Evolutionary conservation across 2,113 vertebrate species (phyloP).

Genomic region (Planiliza haematocheilus): DNA sequence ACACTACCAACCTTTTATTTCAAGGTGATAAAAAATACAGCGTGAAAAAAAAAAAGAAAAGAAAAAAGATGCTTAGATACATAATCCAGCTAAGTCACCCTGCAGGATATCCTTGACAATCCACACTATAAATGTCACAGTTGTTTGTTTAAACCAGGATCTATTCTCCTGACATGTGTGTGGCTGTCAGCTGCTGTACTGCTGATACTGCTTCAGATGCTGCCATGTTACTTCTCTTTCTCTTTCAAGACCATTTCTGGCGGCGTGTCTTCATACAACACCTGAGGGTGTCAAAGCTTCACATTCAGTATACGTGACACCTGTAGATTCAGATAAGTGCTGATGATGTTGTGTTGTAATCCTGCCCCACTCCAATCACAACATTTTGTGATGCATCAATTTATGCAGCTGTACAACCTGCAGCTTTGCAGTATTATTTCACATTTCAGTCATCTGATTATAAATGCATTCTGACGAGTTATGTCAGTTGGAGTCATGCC

Average conservation of each 20-base stretch:
- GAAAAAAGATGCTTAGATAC: no score
- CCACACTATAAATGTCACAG: conserved; percentile 46
- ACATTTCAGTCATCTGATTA: background rate
- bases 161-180: conserved; percentile 5
- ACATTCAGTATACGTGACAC: no score
- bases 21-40: conserved; percentile 28
- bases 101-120: conserved; percentile 38
- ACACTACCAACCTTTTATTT: conserved; percentile 15
- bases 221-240: no score
- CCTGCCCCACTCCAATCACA: background rate
- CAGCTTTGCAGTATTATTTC: background rate
- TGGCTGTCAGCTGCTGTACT: conserved; percentile 6
- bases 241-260: background rate
- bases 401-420: background rate
- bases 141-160: conserved; percentile 49
- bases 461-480: background rate
- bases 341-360: no score
- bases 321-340: no score
- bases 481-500: background rate
- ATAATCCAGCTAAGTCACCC: conserved; percentile 4
- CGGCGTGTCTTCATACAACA: background rate
- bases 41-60: background rate
- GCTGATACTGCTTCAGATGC: conserved; percentile 13
- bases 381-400: background rate
- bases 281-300: background rate